Conservation (phyloP, 2,888 invertebrate species). For the Cryptocephalus primarius region DNA sequence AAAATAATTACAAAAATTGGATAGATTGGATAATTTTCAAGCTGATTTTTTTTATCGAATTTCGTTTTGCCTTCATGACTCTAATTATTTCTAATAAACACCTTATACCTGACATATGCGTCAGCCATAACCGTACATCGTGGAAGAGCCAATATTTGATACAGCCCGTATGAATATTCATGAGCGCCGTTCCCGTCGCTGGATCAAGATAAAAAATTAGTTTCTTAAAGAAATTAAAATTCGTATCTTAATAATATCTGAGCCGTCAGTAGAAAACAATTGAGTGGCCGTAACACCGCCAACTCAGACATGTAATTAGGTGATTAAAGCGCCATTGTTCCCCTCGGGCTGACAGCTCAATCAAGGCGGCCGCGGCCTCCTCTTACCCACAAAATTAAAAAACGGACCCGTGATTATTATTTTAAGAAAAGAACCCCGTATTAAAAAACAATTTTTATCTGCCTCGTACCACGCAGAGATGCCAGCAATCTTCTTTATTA, state of each 20-base stretch:
- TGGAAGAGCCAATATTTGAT: no score
- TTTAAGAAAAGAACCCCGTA: slow-evolving; percentile 31
- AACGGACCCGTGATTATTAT: slow-evolving; percentile 28
- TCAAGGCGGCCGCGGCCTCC: slow-evolving; percentile 29
- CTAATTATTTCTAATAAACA: no score
- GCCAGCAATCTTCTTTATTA: slow-evolving; percentile 5
- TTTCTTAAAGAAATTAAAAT: slow-evolving; percentile 17
- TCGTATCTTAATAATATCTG: slow-evolving; percentile 16
- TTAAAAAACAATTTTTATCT: slow-evolving; percentile 37
- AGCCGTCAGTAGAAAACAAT: slow-evolving; percentile 22
- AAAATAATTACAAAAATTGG: no score
- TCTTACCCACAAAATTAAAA: slow-evolving; percentile 24
- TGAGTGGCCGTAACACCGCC: slow-evolving; percentile 30
- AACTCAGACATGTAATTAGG: slow-evolving; percentile 37
- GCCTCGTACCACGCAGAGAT: slow-evolving; percentile 18
- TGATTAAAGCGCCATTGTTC: slow-evolving; percentile 37
- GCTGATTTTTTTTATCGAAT: no score
- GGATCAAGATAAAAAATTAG: slow-evolving; percentile 8
- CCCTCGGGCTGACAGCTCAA: slow-evolving; percentile 37
- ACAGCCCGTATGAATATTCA: slow-evolving; percentile 6
- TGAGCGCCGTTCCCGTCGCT: slow-evolving; percentile 7
- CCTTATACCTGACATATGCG: no score
- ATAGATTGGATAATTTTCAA: no score
- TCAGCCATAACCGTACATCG: no score
- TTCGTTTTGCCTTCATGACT: no score